These are phyloP conservation scores for Philopedon plagiatum DNA, from an alignment of 2,888 invertebrate genomes.

Conservation along the genomic window DNA sequence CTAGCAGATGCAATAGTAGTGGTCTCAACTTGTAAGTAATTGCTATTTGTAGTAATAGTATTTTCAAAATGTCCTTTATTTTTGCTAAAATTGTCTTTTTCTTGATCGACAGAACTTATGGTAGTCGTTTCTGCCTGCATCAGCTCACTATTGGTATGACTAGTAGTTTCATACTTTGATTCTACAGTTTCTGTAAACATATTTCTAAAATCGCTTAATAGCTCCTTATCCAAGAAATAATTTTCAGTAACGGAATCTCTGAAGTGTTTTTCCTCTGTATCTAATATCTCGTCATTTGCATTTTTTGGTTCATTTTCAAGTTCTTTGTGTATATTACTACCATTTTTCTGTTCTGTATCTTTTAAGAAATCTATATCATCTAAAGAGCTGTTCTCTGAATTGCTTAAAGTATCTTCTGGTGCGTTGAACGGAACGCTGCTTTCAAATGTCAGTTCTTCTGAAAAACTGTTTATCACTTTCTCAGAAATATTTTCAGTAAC, in stretches of 20 bases:
- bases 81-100: neutral
- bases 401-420: neutral
- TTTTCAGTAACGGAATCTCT: neutral
- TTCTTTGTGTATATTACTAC: neutral
- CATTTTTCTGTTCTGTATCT: neutral
- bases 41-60: neutral
- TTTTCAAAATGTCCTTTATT: neutral
- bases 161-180: neutral
- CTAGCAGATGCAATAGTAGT: neutral
- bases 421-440: too few species aligned
- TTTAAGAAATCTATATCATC: neutral
- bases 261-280: neutral
- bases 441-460: neutral
- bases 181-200: neutral
- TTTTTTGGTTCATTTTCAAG: neutral
- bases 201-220: neutral
- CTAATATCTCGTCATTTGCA: neutral
- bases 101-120: neutral
- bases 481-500: too few species aligned
- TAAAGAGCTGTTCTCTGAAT: neutral
- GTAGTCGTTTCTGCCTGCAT: neutral
- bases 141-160: neutral
- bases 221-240: neutral
- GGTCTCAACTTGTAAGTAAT: neutral
- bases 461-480: neutral